Base-by-base conservation (phyloP, 2,888 invertebrate genomes). In the Papilio protenor region DNA sequence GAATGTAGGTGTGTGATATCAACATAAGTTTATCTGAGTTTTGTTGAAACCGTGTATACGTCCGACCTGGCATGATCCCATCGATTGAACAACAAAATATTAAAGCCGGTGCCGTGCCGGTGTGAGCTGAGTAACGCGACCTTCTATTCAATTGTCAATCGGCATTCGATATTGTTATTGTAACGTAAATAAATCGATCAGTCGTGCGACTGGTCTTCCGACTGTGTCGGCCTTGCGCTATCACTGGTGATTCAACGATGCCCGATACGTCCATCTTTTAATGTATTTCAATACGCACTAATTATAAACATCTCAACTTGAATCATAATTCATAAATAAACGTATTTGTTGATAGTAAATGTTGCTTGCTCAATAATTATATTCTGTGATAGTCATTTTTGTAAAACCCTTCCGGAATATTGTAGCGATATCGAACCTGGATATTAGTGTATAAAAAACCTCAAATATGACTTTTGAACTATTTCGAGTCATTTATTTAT, bases 131-230 rank as follows among this genome's bases (percentile, higher is more conserved):
- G 74, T 74, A 74, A 61, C 27, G 74, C 64, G 64, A 74, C 74
- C 47, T 73, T 73, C 55, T 49, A 23, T 75, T 21, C 74, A 64
- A 75, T 64, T 75, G 74, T 75, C 64, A 75, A 66, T 75, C 64
- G 61, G 74, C 47, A 75, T 75, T 40, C 64, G 33, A 75, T 64
- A 61, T 75, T 75, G 74, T 75, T 75, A 75, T 64, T 74, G 64
- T 64, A 66, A 66, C 64, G 74, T 75, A 75, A 75, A 75, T 66
- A 75, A 61, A 75, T 61, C 64, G 64, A 64, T 69, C 66, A n/a
- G 64, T 66, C 74, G 59, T 49, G 47, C 74, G 64, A 75, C 74
- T 52, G n/a, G 64, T 66, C 45, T 69, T 45, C 66, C 66, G 66
- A 69, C 45, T 45, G n/a, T 4, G 64, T 23, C 74, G 74, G 52